phyloP scores from a whole-genome alignment of 2,797 vertebrate genomes.

The Mus minutoides region DNA sequence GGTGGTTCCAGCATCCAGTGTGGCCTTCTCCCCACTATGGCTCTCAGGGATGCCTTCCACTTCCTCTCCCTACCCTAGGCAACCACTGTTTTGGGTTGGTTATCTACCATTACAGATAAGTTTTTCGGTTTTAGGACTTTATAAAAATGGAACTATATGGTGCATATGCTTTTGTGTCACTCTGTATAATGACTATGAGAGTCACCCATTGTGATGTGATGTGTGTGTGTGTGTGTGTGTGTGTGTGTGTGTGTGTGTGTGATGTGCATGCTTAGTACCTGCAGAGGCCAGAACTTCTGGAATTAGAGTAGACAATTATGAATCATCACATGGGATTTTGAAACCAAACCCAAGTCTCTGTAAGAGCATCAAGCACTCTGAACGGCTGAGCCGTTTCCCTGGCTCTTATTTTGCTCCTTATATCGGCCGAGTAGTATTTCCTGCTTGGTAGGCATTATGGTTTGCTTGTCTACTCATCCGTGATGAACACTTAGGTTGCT shows the following conservation, averaged over 20 bases:
- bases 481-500: neutral
- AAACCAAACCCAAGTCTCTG: neutral
- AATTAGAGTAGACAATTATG: neutral
- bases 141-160: neutral
- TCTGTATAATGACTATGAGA: neutral
- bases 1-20: neutral
- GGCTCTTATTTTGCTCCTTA: neutral
- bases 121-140: slow-evolving; percentile 7
- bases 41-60: neutral
- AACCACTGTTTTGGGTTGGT: neutral
- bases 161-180: neutral
- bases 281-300: neutral
- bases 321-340: neutral
- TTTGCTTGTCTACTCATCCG: neutral
- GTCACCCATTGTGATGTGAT: neutral
- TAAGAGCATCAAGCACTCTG: too few species aligned
- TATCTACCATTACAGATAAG: neutral
- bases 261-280: too few species aligned
- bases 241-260: too few species aligned
- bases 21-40: too few species aligned
- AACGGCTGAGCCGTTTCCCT: neutral
- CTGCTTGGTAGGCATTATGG: neutral
- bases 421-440: neutral
- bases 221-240: neutral
- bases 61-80: neutral